These are phyloP conservation scores for Conus canariensis DNA, from an alignment of 2,888 invertebrate species.

Conservation along the genomic window DNA sequence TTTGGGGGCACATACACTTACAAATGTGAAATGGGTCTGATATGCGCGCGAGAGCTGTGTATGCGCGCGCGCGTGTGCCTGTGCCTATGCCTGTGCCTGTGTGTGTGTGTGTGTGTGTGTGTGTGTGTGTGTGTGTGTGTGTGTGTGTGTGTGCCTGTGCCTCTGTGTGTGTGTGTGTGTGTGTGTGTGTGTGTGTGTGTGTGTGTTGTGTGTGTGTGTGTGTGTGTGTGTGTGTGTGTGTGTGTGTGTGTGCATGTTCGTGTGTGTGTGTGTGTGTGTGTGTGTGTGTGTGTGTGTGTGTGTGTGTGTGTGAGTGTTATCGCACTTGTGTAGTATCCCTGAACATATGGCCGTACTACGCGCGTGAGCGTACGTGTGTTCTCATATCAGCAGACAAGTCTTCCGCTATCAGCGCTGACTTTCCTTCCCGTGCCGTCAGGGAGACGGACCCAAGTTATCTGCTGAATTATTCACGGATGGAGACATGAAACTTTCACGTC, in stretches of 20 bases:
- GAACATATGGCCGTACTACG: background rate
- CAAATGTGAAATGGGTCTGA: too few species aligned
- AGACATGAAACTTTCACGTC: slow-evolving; percentile 6
- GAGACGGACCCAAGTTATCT: background rate
- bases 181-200: background rate
- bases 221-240: background rate
- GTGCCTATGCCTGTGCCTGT: background rate
- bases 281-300: background rate
- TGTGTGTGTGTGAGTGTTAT: background rate
- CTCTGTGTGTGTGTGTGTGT: background rate
- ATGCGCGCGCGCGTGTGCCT: background rate
- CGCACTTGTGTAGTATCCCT: too few species aligned
- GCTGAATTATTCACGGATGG: background rate
- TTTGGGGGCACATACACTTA: too few species aligned
- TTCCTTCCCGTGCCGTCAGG: too few species aligned
- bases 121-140: background rate
- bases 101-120: slow-evolving; percentile 1
- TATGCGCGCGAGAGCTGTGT: background rate
- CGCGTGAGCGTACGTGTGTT: background rate
- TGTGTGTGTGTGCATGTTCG: background rate
- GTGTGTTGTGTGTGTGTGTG: background rate
- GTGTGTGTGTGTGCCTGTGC: background rate
- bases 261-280: background rate
- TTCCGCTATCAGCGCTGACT: too few species aligned
- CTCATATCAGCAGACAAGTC: too few species aligned